Conservation (phyloP, 2,888 invertebrate genomes). For the Osmoderma eremita region DNA sequence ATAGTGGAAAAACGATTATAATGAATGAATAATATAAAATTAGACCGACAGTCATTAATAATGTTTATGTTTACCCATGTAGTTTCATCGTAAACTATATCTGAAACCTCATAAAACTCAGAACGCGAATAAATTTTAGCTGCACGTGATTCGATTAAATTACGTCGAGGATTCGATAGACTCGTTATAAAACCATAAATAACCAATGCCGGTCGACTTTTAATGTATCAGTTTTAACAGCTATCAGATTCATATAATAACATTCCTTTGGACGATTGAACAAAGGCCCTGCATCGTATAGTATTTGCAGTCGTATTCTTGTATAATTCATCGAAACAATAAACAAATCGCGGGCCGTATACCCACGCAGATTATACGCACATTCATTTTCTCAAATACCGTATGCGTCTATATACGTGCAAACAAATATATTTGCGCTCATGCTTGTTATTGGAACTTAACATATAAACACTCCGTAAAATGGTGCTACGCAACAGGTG, state of each 20-base stretch:
- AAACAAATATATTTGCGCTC: constrained; percentile 22
- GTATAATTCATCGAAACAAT: constrained; percentile 41
- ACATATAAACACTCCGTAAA: constrained; percentile 34
- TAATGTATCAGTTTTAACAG: constrained; percentile 35
- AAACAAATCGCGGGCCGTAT: constrained; percentile 33
- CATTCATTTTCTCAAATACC: not conserved
- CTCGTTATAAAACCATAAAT: constrained; percentile 37
- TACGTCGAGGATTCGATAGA: constrained; percentile 30
- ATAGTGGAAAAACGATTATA: too few species aligned
- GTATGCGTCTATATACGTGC: constrained; percentile 1
- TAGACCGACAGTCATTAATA: too few species aligned
- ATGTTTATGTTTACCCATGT: too few species aligned
- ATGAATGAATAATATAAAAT: too few species aligned
- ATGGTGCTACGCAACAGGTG: constrained; percentile 48
- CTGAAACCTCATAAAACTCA: constrained; percentile 33
- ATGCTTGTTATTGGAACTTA: not conserved
- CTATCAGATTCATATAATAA: constrained; percentile 36
- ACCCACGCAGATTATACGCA: not conserved
- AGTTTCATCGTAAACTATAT: not conserved
- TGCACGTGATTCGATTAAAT: constrained; percentile 33
- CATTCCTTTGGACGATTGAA: constrained; percentile 28
- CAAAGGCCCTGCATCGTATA: constrained; percentile 2
- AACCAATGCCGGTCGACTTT: constrained; percentile 35
- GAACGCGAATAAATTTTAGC: constrained; percentile 30
- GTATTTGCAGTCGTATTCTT: constrained; percentile 38